These are phyloP conservation scores for Maconellicoccus hirsutus DNA, from an alignment of 1,140 invertebrate species.

Conservation along the genomic window DNA sequence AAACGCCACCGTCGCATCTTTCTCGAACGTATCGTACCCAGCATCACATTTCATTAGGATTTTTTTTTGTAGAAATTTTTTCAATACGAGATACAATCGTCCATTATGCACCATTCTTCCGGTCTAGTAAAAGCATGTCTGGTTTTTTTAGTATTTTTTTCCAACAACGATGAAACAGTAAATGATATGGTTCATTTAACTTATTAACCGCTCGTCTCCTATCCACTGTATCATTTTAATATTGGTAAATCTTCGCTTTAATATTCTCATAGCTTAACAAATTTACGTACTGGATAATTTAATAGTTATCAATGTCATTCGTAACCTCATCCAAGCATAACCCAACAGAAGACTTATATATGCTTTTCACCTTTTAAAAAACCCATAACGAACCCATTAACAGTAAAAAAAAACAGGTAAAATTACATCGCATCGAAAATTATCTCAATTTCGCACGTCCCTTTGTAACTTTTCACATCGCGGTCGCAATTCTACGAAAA, in stretches of 20 bases:
- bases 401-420: no score
- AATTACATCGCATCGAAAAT: no score
- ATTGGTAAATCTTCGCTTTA: conserved; percentile 12
- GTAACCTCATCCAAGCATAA: not conserved
- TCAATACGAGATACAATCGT: not conserved
- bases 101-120: conserved; percentile 17
- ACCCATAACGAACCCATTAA: no score
- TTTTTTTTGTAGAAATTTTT: not conserved
- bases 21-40: not conserved
- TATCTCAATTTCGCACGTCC: no score
- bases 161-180: not conserved
- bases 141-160: not conserved
- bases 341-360: not conserved
- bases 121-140: conserved; percentile 10
- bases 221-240: conserved; percentile 18
- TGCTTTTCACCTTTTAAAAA: no score
- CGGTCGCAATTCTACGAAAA: no score
- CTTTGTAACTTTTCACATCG: no score
- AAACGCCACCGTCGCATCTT: no score
- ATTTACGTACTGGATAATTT: conserved; percentile 15
- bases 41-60: not conserved
- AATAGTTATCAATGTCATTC: not conserved
- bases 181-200: conserved; percentile 17
- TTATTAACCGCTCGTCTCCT: not conserved
- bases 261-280: conserved; percentile 12